Conservation (phyloP, 1,140 invertebrate genomes). For the Bombus confusus region DNA sequence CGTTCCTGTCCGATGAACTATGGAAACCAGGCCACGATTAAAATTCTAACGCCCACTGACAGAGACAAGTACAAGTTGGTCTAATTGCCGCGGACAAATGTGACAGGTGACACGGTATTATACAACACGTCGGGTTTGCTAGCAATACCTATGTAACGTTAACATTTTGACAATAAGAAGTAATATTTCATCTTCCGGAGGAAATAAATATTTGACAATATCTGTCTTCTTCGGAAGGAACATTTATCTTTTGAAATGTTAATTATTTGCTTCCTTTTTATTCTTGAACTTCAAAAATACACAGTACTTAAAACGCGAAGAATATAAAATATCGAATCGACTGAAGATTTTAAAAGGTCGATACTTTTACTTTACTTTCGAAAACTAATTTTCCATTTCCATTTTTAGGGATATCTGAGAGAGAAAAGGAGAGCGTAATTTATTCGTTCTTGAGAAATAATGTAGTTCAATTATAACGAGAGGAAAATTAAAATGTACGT, state of each 20-base stretch:
- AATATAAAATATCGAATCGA: neutral
- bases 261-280: neutral
- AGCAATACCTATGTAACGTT: neutral
- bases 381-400: neutral
- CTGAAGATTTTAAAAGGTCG: neutral
- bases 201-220: neutral
- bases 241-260: neutral
- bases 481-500: neutral
- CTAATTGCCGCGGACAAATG: conserved; percentile 13
- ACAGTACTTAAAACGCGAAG: neutral
- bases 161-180: neutral
- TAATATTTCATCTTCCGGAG: neutral
- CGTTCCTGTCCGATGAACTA: neutral
- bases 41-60: conserved; percentile 2
- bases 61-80: neutral
- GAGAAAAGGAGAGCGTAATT: neutral
- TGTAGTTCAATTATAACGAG: neutral
- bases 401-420: neutral
- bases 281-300: neutral
- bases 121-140: neutral
- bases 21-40: conserved; percentile 13
- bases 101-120: conserved; percentile 1
- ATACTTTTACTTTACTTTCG: neutral
- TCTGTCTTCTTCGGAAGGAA: neutral
- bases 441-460: neutral